These are phyloP conservation scores for Aphelenchoides besseyi DNA, from an alignment of 1,140 invertebrate genomes.

Conservation along the genomic window DNA sequence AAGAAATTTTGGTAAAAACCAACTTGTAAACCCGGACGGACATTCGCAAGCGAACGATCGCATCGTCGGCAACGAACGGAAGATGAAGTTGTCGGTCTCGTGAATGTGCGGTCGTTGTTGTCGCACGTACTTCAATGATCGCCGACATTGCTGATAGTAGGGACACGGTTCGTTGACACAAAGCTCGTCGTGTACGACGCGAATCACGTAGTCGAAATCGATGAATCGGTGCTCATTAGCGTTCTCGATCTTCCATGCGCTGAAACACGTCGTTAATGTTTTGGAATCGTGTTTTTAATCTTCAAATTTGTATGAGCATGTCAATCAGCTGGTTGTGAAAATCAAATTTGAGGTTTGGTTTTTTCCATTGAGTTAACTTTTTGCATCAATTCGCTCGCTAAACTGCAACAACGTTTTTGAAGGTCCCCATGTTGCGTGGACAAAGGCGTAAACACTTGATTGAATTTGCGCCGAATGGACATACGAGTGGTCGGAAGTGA, in stretches of 20 bases:
- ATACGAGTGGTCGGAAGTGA: neutral
- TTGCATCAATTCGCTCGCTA: no score
- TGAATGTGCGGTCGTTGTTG: constrained; percentile 70
- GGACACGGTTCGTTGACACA: constrained; percentile 92
- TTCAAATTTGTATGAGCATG: no score
- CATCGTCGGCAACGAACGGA: constrained; percentile 88
- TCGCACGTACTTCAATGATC: constrained; percentile 86
- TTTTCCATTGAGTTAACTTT: neutral
- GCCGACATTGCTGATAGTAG: constrained; percentile 88
- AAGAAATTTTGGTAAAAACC: constrained; percentile 33
- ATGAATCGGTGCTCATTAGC: constrained; percentile 12
- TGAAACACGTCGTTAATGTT: constrained; percentile 62
- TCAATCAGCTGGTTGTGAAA: no score
- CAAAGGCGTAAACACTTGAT: constrained; percentile 1
- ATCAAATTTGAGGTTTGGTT: neutral
- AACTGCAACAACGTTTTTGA: no score
- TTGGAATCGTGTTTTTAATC: neutral
- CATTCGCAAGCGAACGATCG: constrained; percentile 89
- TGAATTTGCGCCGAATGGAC: neutral
- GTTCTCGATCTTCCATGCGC: neutral
- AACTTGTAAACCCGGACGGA: constrained; percentile 68
- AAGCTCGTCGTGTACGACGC: constrained; percentile 93
- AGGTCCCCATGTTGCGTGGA: no score
- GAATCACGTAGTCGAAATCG: constrained; percentile 68
- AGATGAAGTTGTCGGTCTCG: constrained; percentile 83